A percentile compares a stretch with the other conserved stretches of the same genome.
phyloP scores from a whole-genome alignment of 2,888 invertebrate genomes.

The Ochropacha duplaris region DNA sequence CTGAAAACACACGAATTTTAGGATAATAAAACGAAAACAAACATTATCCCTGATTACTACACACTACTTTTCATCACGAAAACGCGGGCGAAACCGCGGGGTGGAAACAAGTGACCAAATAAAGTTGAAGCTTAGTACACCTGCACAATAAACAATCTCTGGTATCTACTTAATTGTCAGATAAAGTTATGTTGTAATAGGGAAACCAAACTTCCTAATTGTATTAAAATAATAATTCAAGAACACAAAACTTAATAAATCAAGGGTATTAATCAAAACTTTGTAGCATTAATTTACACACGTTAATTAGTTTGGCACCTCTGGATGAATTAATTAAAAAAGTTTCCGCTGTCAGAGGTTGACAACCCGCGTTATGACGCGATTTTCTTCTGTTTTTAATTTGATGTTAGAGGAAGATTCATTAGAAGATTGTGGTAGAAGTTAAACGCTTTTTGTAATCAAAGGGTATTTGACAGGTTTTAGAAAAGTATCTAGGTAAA shows the following conservation, averaged over 20 bases:
- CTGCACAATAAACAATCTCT: background rate
- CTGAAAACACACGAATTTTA: too few species aligned
- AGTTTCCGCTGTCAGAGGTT: constrained; percentile 30
- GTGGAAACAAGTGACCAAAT: too few species aligned
- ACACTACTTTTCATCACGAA: too few species aligned
- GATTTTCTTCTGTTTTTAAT: constrained; percentile 7
- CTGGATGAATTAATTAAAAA: constrained; percentile 51
- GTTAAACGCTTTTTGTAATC: too few species aligned
- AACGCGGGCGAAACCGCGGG: too few species aligned
- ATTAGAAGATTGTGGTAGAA: background rate
- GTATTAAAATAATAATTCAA: constrained; percentile 8
- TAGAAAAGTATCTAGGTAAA: too few species aligned
- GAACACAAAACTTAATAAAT: background rate
- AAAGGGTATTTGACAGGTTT: too few species aligned
- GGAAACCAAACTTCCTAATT: constrained; percentile 3
- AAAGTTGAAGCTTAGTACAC: too few species aligned
- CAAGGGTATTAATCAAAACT: background rate
- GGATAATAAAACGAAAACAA: too few species aligned
- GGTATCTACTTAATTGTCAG: background rate
- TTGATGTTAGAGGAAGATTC: constrained; percentile 5
- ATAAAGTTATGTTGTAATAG: background rate
- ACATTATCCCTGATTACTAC: too few species aligned
- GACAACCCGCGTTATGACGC: constrained; percentile 14
- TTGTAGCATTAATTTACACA: constrained; percentile 28
- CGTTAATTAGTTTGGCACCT: constrained; percentile 52